A percentile compares a stretch with the other conserved stretches of the same genome.
These are phyloP conservation scores for Eupithecia tripunctaria DNA, from an alignment of 2,888 invertebrate genomes.

Conservation along the genomic window DNA sequence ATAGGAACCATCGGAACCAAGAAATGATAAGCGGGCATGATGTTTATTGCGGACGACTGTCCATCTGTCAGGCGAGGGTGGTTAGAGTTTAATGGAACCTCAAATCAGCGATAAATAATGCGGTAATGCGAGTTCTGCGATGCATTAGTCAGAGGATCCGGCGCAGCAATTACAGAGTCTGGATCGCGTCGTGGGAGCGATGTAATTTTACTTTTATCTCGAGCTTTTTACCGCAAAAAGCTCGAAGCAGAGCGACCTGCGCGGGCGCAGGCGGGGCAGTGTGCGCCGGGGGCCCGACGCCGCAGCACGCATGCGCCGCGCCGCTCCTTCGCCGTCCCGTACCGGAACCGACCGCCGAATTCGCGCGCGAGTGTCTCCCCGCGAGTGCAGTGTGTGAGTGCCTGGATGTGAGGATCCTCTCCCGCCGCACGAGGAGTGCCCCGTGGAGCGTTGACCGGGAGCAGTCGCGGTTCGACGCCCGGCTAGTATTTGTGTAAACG, in stretches of 20 bases:
- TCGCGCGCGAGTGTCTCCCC: conserved; percentile 44
- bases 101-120: conserved; percentile 6
- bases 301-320: conserved; percentile 59
- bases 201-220: conserved; percentile 68
- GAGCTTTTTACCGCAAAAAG: conserved; percentile 76
- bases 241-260: conserved; percentile 42
- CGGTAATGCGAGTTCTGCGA: neutral
- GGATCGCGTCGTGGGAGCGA: conserved; percentile 65
- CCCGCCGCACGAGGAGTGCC: neutral
- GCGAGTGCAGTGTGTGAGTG: conserved; percentile 43
- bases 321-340: conserved; percentile 38
- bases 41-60: neutral
- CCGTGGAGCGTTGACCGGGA: conserved; percentile 67
- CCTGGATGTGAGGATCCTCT: conserved; percentile 42
- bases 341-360: conserved; percentile 47
- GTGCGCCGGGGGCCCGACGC: conserved; percentile 64
- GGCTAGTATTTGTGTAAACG: conserved; percentile 59
- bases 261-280: conserved; percentile 62
- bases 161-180: conserved; percentile 19
- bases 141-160: conserved; percentile 3
- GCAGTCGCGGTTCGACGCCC: conserved; percentile 62
- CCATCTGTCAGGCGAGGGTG: neutral
- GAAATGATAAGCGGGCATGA: neutral
- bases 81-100: neutral
- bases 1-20: neutral